Conservation (phyloP, 2,888 invertebrate genomes). For the Acleris cristana region DNA sequence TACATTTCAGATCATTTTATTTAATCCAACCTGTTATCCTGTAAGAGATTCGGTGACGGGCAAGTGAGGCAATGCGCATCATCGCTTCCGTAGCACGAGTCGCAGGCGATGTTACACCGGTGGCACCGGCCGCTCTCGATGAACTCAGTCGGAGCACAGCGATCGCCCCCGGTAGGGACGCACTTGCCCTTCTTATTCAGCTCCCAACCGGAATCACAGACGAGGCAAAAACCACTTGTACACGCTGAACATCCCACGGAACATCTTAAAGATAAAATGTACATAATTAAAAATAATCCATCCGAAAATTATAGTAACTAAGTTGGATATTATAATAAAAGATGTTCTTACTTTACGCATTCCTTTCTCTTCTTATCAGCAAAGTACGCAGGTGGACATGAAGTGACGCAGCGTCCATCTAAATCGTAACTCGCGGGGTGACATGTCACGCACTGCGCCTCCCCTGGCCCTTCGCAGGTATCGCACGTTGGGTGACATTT, state of each 20-base stretch:
- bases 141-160: conserved; percentile 86
- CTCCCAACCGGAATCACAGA: conserved; percentile 89
- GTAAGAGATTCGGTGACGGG: conserved; percentile 87
- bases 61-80: conserved; percentile 90
- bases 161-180: conserved; percentile 87
- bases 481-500: conserved; percentile 91
- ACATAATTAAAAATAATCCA: background rate
- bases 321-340: background rate
- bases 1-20: background rate
- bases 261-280: conserved; percentile 74
- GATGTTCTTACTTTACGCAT: conserved; percentile 85
- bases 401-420: conserved; percentile 88
- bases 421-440: conserved; percentile 88
- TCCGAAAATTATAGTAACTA: no score
- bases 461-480: conserved; percentile 90
- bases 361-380: conserved; percentile 91
- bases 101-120: conserved; percentile 90
- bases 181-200: conserved; percentile 90
- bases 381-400: conserved; percentile 90
- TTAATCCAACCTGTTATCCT: conserved; percentile 76
- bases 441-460: conserved; percentile 92
- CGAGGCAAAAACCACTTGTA: conserved; percentile 87
- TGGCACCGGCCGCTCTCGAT: conserved; percentile 87
- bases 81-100: conserved; percentile 91
- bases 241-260: conserved; percentile 91